Evolutionary conservation across 2,888 invertebrate species (phyloP), one percentile per base, ranked within the genome.

Genomic region (Panorpa germanica): DNA sequence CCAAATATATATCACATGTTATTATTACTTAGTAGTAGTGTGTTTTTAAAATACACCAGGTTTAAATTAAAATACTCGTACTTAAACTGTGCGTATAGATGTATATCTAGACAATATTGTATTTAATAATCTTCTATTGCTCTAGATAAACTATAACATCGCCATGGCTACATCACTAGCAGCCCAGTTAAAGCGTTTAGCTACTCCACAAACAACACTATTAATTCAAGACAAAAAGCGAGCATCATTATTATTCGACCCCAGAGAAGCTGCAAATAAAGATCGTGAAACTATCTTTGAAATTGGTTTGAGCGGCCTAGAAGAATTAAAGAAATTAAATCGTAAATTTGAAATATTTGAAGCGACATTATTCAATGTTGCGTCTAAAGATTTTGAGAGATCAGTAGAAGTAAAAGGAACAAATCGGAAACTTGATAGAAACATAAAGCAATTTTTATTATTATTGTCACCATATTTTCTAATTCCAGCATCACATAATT

Each of bases 401-500:
- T 66, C 75, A 2, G 67, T 91, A 0, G 74, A 85, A 45, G 64
- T 66, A 18, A 54, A 61, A 19, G 73, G 76, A 35, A 64, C 73
- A 0, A 95, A 95, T 48, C 56, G 69, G 35, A 65, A 70, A 40
- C 53, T 98, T 10, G 65, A 93, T 52, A 58, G 60, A 21, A 64
- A 63, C 4, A 75, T 98, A 13, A 65, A 69, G 31, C 71, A 70
- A 37, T 93, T 95, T 52, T 55, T 96, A 1, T 52, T 76, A 3
- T 61, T 73, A 20, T 41, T 93, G 4, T 82, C 90, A 2, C 96
- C 96, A 0, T 93, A 90, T 49, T 74, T 96, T 40, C 55, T 90
- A 1, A 78, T 77, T 41, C 66, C 75, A 5, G 68, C 86, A 0
- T 50, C 66, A 0, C 86, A 91, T 39, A 85, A 91, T 58, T 77